Conservation (phyloP, 2,113 vertebrate species). For the Shinisaurus crocodilurus region DNA sequence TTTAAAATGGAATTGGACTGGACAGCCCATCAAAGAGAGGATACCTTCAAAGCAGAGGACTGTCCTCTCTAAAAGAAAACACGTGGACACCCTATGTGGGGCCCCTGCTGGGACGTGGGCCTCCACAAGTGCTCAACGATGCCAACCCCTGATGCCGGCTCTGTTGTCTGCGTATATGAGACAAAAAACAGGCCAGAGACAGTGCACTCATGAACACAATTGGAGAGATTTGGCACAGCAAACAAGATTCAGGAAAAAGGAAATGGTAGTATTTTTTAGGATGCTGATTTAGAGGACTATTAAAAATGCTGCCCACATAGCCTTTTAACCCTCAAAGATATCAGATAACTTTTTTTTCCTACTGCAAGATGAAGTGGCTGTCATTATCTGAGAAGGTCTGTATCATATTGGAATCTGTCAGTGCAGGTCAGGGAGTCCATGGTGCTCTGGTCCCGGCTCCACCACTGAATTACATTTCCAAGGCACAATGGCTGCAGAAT, state of each 20-base stretch:
- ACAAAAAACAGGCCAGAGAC: conserved; percentile 20
- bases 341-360: conserved; percentile 94
- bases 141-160: neutral
- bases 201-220: conserved; percentile 40
- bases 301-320: conserved; percentile 94
- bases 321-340: conserved; percentile 96
- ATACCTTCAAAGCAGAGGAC: too few species aligned
- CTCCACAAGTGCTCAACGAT: neutral
- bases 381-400: conserved; percentile 98
- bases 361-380: conserved; percentile 96
- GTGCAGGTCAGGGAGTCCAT: conserved; percentile 94
- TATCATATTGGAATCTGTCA: conserved; percentile 99
- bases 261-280: conserved; percentile 75
- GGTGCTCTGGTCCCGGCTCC: conserved; percentile 90
- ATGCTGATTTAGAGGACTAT: conserved; percentile 80
- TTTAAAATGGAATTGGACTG: too few species aligned
- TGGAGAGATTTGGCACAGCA: conserved; percentile 39
- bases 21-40: too few species aligned
- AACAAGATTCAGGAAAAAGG: neutral
- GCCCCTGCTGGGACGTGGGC: neutral
- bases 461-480: conserved; percentile 98
- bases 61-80: too few species aligned
- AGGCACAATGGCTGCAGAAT: conserved; percentile 97
- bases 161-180: neutral
- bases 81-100: too few species aligned